phyloP scores from a whole-genome alignment of 2,113 vertebrate species.

The Oxyura jamaicensis region DNA sequence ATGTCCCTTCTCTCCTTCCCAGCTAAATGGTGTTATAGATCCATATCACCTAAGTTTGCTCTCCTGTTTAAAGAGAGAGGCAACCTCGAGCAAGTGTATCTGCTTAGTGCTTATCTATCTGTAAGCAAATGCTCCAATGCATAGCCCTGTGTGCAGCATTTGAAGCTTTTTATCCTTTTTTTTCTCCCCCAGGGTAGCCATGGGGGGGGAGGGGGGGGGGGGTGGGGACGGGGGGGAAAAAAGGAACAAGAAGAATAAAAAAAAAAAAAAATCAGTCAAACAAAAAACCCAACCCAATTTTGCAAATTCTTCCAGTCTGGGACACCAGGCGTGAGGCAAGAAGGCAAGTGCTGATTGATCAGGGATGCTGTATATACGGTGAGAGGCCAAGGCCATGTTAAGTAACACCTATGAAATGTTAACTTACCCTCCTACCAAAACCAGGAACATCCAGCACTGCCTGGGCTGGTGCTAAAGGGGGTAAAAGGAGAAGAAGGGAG shows the following conservation, averaged over 20 bases:
- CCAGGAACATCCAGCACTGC: background rate
- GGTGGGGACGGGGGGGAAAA: too few relatives aligned
- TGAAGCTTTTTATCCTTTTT: conserved; percentile 63
- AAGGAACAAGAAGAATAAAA: background rate
- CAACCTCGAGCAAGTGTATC: conserved; percentile 7
- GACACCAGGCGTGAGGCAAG: conserved; percentile 55
- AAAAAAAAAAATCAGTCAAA: conserved; percentile 58
- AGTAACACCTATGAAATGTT: background rate
- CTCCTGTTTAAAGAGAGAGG: conserved; percentile 42
- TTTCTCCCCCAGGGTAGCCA: conserved; percentile 38
- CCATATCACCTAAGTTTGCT: background rate
- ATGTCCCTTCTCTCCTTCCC: background rate
- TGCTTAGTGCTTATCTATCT: conserved; percentile 38
- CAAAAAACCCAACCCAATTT: background rate
- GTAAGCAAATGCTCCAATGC: conserved; percentile 32
- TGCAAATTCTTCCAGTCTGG: conserved; percentile 54
- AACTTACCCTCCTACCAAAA: background rate
- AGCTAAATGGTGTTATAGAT: conserved; percentile 1
- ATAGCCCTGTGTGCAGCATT: conserved; percentile 40
- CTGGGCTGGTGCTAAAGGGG: background rate
- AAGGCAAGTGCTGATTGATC: conserved; percentile 63
- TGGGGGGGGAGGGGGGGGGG: background rate
- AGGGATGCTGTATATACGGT: conserved; percentile 27
- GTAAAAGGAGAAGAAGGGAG: too few relatives aligned
- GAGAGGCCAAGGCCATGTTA: conserved; percentile 68